A percentile compares a stretch with the other conserved stretches of the same genome.
Evolutionary conservation across 2,888 invertebrate species (phyloP).

Genomic region (Lepetodrilus schrolli): DNA sequence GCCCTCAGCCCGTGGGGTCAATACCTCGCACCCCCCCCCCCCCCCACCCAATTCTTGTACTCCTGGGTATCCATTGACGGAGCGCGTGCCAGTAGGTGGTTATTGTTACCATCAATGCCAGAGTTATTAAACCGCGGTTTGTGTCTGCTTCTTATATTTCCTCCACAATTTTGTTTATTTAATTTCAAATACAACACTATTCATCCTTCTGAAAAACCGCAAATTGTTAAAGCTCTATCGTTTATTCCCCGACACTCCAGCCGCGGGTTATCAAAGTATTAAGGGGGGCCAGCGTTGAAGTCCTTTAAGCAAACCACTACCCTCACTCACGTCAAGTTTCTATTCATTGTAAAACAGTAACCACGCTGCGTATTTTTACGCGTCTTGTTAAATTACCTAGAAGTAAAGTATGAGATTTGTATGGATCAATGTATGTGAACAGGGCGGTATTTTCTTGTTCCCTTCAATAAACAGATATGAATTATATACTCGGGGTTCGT

Average conservation of each 20-base stretch:
- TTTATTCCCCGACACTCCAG: background rate
- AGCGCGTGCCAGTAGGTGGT: background rate
- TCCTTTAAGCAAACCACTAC: background rate
- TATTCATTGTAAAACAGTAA: background rate
- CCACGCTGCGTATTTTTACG: background rate
- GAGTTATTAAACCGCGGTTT: background rate
- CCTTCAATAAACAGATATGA: background rate
- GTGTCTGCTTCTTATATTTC: constrained; percentile 2
- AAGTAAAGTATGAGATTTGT: background rate
- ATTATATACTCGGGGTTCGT: background rate
- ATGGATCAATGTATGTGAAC: background rate
- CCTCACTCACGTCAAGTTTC: background rate
- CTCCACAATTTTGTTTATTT: background rate
- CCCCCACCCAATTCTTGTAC: background rate
- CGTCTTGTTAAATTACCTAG: background rate
- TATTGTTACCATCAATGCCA: background rate
- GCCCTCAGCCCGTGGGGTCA: background rate
- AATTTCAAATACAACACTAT: constrained; percentile 3
- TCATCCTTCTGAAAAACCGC: constrained; percentile 12
- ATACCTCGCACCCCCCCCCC: background rate
- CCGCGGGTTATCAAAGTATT: background rate
- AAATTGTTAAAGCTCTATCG: background rate
- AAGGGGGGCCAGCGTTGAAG: background rate
- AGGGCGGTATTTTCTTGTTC: background rate
- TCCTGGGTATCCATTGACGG: background rate